Evolutionary conservation across 2,888 invertebrate species (phyloP), one percentile per base, ranked within the genome.

Genomic region (Iselma pallidipennis): DNA sequence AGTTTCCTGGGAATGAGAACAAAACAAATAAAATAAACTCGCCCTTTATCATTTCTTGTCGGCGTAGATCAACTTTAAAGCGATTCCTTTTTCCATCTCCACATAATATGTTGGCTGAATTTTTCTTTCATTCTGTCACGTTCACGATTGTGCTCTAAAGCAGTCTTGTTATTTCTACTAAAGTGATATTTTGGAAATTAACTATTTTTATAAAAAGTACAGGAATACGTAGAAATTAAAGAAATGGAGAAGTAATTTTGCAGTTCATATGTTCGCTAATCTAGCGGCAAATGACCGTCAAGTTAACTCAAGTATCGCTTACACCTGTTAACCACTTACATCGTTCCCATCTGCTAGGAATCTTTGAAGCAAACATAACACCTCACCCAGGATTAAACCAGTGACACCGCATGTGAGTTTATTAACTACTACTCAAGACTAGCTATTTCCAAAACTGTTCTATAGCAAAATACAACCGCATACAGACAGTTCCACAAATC

Each of bases 251-350:
- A 50, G 49, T 71, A 73, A 76, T 76, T 73, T 74, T 68, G 70
- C 69, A 71, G 71, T 71, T 71, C 74, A 68, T 72, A 74, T 73
- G 70, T 72, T 71, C 71, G 71, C 71, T 75, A 76, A 73, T 76
- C 74, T 75, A 74, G 71, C 75, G 71, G 70, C 65, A 76, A 76
- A 74, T 74, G 74, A 74, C 71, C 73, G 72, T 74, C 69, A 69
- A 72, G 75, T 74, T 75, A 73, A 71, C 71, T 72, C 68, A 70
- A 72, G 74, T 70, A 73, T 74, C 73, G 69, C 65, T 68, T 71
- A 70, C 76, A 76, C 75, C 76, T 76, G 76, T 75, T 76, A 73
- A 68, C 73, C 76, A 76, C 74, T 76, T 76, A 70, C 71, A 63
- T 59, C 61, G 73, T 74, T 76, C 76, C 72, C 76, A 76, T 66